These are phyloP conservation scores for Engraulis encrasicolus DNA, from an alignment of 2,113 vertebrate species.

Conservation along the genomic window DNA sequence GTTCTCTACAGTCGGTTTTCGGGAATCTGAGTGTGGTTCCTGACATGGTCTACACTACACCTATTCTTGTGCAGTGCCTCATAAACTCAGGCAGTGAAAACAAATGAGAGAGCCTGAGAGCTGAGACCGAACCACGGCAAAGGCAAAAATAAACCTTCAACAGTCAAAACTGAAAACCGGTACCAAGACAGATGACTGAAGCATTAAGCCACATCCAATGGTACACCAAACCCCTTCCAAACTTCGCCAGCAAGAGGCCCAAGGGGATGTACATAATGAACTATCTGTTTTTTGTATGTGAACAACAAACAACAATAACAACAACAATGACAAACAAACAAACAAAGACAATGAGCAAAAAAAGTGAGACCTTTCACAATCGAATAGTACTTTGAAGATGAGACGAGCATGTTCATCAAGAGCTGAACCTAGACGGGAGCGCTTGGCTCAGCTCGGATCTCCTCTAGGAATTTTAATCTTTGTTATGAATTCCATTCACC, in stretches of 20 bases:
- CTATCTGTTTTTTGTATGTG: slow-evolving; percentile 80
- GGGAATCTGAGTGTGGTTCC: slow-evolving; percentile 30
- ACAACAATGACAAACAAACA: slow-evolving; percentile 42
- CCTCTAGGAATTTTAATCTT: slow-evolving; percentile 74
- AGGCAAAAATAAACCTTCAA: too few relatives aligned
- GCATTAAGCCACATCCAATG: not conserved
- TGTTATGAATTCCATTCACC: slow-evolving; percentile 77
- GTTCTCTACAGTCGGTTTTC: too few relatives aligned
- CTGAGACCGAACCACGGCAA: slow-evolving; percentile 54
- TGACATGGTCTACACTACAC: slow-evolving; percentile 58
- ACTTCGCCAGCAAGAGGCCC: slow-evolving; percentile 57
- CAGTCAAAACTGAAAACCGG: slow-evolving; percentile 40
- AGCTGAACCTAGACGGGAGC: slow-evolving; percentile 63
- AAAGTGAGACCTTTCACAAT: not conserved
- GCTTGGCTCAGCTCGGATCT: slow-evolving; percentile 66
- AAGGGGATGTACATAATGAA: slow-evolving; percentile 78
- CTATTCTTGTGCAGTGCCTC: slow-evolving; percentile 66
- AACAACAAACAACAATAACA: slow-evolving; percentile 48
- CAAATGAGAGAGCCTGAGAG: slow-evolving; percentile 50
- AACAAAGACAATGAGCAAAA: slow-evolving; percentile 32
- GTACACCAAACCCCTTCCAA: slow-evolving; percentile 31
- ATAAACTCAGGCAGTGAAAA: slow-evolving; percentile 33
- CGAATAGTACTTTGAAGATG: slow-evolving; percentile 75
- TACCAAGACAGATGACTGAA: slow-evolving; percentile 12
- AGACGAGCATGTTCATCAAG: slow-evolving; percentile 75